Conservation (phyloP, 2,113 vertebrate species). For the Mus spicilegus region DNA sequence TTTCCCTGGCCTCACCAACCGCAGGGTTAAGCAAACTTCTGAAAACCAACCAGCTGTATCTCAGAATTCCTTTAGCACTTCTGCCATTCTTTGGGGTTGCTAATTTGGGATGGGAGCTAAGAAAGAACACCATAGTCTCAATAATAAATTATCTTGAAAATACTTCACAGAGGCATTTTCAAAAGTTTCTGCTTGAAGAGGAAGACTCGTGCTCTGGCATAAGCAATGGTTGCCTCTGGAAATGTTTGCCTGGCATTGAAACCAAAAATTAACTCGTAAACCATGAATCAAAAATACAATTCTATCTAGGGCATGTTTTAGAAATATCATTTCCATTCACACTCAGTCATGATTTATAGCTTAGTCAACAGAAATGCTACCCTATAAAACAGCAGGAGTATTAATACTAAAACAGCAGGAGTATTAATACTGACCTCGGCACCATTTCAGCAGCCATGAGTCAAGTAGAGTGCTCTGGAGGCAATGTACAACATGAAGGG, state of each 20-base stretch:
- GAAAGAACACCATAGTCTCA: conserved; percentile 6
- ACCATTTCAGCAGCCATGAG: background rate
- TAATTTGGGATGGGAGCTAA: background rate
- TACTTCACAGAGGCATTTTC: background rate
- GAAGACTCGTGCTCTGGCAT: background rate
- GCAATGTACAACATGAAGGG: background rate
- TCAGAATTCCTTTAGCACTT: conserved; percentile 1
- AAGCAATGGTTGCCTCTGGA: background rate
- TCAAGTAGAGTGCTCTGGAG: background rate
- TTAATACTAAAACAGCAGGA: background rate
- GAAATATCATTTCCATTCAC: conserved; percentile 35
- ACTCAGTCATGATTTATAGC: background rate
- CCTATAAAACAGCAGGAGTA: background rate
- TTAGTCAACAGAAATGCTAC: background rate
- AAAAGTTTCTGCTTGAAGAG: background rate
- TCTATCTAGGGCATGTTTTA: background rate
- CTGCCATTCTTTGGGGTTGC: background rate
- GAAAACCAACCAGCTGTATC: conserved; percentile 36
- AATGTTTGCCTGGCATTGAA: background rate
- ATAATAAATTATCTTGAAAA: conserved; percentile 35
- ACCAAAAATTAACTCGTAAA: conserved; percentile 29
- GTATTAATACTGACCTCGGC: background rate
- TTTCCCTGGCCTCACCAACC: background rate
- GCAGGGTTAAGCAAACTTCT: background rate
- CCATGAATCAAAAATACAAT: conserved; percentile 37